Evolutionary conservation across 92 coral and sea anemone species (phyloP).

Genomic region (Bergia sp.): DNA sequence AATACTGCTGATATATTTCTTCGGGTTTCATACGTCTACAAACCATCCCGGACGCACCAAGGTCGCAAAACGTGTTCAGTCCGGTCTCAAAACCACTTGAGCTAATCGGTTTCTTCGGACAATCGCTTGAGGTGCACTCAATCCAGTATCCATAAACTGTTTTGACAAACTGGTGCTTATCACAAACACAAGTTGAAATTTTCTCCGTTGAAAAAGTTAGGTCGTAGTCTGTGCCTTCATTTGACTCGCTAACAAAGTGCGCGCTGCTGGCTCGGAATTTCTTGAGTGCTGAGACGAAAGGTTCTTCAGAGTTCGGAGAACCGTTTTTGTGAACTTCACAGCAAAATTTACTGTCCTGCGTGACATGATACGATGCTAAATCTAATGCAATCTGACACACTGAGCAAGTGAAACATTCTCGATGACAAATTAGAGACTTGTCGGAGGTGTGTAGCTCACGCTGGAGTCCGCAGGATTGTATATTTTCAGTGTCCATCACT

Average conservation of each 20-base stretch:
- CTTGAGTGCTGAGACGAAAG: slow-evolving; percentile 32
- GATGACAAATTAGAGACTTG: slow-evolving; percentile 25
- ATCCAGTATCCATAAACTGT: slow-evolving; percentile 63
- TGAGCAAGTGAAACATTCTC: slow-evolving; percentile 35
- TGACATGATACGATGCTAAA: slow-evolving; percentile 26
- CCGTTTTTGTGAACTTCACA: slow-evolving; percentile 33
- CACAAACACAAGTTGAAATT: slow-evolving; percentile 52
- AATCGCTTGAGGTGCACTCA: slow-evolving; percentile 70
- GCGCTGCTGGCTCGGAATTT: slow-evolving; percentile 14
- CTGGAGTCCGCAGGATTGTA: background rate
- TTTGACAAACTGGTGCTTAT: slow-evolving; percentile 58
- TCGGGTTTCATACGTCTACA: slow-evolving; percentile 61
- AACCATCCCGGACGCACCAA: slow-evolving; percentile 59
- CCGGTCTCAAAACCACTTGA: slow-evolving; percentile 50
- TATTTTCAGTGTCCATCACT: background rate
- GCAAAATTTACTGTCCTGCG: slow-evolving; percentile 24
- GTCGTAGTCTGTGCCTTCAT: background rate
- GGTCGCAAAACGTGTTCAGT: slow-evolving; percentile 56
- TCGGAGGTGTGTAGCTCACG: background rate
- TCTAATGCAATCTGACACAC: slow-evolving; percentile 45
- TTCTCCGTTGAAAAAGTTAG: background rate
- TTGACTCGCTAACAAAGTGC: background rate
- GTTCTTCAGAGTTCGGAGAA: slow-evolving; percentile 15
- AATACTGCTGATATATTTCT: slow-evolving; percentile 79
- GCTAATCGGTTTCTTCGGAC: slow-evolving; percentile 55